These are phyloP conservation scores for Desoria tigrina DNA, from an alignment of 2,888 invertebrate species.

Conservation along the genomic window DNA sequence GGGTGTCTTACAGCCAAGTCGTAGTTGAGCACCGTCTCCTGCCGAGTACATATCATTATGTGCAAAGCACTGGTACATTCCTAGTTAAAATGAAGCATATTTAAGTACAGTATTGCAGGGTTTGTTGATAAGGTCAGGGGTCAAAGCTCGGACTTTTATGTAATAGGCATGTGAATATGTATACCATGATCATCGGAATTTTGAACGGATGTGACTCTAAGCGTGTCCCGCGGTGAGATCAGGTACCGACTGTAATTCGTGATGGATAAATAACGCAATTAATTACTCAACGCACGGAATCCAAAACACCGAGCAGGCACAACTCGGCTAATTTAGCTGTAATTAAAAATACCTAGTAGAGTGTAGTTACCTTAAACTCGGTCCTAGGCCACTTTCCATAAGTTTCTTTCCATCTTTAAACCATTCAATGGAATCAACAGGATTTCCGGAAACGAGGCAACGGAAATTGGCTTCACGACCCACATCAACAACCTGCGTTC, in stretches of 20 bases:
- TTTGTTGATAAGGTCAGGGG: too few relatives aligned
- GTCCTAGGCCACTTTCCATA: conserved; percentile 2
- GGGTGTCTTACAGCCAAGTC: conserved; percentile 79
- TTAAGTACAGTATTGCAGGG: too few relatives aligned
- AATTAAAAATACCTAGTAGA: too few relatives aligned
- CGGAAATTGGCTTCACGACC: conserved; percentile 82
- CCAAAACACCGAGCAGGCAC: too few relatives aligned
- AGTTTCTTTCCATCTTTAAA: conserved; percentile 68
- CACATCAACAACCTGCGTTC: conserved; percentile 72
- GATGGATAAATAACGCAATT: too few relatives aligned
- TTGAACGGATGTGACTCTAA: conserved; percentile 63
- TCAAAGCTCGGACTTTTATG: too few relatives aligned
- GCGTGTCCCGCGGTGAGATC: conserved; percentile 52
- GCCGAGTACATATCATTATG: conserved; percentile 75
- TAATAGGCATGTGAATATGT: too few relatives aligned
- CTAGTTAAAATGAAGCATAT: too few relatives aligned
- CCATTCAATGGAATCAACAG: conserved; percentile 78
- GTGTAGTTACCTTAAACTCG: conserved; percentile 8
- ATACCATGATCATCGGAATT: conserved; percentile 80
- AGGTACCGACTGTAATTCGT: conserved; percentile 34
- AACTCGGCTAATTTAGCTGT: too few relatives aligned
- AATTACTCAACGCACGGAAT: too few relatives aligned
- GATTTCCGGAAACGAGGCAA: conserved; percentile 83
- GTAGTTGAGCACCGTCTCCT: conserved; percentile 77
- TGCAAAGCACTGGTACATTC: conserved; percentile 86